These are phyloP conservation scores for Tholera decimalis DNA, from an alignment of 2,888 invertebrate genomes.

Conservation along the genomic window DNA sequence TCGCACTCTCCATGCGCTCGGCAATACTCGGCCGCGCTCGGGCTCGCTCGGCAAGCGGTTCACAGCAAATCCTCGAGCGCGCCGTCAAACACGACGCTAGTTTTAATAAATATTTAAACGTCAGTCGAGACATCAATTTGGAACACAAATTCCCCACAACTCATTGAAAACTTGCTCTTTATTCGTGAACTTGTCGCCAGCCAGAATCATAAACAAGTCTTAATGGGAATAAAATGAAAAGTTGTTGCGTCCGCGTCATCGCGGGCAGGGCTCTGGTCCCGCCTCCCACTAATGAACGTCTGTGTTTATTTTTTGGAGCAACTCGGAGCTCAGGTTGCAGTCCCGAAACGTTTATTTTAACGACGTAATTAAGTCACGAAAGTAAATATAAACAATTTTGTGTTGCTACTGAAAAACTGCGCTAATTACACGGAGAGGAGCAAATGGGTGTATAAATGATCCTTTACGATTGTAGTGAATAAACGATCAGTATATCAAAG, in stretches of 20 bases:
- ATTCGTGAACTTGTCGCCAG: slow-evolving; percentile 63
- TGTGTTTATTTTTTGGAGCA: slow-evolving; percentile 17
- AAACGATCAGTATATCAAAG: slow-evolving; percentile 51
- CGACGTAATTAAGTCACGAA: slow-evolving; percentile 47
- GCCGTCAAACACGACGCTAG: slow-evolving; percentile 54
- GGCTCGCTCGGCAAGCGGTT: slow-evolving; percentile 8
- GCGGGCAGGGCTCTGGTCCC: slow-evolving; percentile 9
- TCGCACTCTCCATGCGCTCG: slow-evolving; percentile 38
- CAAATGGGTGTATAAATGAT: slow-evolving; percentile 25
- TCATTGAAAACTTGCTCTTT: slow-evolving; percentile 63
- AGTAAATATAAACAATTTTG: slow-evolving; percentile 47
- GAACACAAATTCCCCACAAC: slow-evolving; percentile 45
- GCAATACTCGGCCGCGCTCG: slow-evolving; percentile 27
- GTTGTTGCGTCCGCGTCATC: slow-evolving; percentile 29
- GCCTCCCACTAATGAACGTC: slow-evolving; percentile 31
- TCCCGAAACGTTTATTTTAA: slow-evolving; percentile 44
- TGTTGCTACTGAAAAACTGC: slow-evolving; percentile 24
- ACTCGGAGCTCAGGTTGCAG: slow-evolving; percentile 24
- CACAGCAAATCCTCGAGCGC: slow-evolving; percentile 48
- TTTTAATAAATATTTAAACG: slow-evolving; percentile 71
- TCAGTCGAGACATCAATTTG: slow-evolving; percentile 62
- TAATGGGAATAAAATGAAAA: slow-evolving; percentile 68
- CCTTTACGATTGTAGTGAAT: slow-evolving; percentile 34
- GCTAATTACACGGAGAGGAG: slow-evolving; percentile 38
- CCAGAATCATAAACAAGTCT: slow-evolving; percentile 67